These are phyloP conservation scores for Etheostoma spectabile DNA, from an alignment of 2,113 vertebrate species.

Conservation along the genomic window DNA sequence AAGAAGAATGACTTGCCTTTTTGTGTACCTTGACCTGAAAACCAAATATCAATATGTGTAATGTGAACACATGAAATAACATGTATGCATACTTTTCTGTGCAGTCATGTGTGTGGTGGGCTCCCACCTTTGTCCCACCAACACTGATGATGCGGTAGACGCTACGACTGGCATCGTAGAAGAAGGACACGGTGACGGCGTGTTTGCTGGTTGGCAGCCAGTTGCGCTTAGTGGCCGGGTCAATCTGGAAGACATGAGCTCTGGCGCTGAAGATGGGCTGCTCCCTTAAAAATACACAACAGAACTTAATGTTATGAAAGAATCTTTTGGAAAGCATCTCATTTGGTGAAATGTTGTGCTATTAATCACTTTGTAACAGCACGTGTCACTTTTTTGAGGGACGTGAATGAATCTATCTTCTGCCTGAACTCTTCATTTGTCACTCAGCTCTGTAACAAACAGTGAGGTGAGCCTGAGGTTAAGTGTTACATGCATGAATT, in stretches of 20 bases:
- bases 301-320: not conserved
- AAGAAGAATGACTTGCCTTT: not conserved
- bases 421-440: conserved; percentile 5
- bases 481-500: not conserved
- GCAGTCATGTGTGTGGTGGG: not conserved
- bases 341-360: not conserved
- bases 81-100: not conserved
- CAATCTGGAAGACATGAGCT: conserved; percentile 98
- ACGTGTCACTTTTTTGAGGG: not conserved
- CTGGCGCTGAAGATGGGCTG: conserved; percentile 96
- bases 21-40: not conserved
- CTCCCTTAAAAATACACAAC: conserved; percentile 84
- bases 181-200: conserved; percentile 90
- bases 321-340: not conserved
- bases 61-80: not conserved
- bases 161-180: conserved; percentile 88
- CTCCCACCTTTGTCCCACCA: conserved; percentile 93
- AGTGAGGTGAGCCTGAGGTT: conserved; percentile 3
- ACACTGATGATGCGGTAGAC: conserved; percentile 98
- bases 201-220: conserved; percentile 98
- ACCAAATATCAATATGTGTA: not conserved
- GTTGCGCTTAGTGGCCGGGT: conserved; percentile 94
- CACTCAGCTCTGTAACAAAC: conserved; percentile 1
- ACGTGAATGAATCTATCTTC: conserved; percentile 16
- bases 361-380: conserved; percentile 19